phyloP scores from a whole-genome alignment of 2,888 invertebrate genomes.

The Pelosia muscerda region DNA sequence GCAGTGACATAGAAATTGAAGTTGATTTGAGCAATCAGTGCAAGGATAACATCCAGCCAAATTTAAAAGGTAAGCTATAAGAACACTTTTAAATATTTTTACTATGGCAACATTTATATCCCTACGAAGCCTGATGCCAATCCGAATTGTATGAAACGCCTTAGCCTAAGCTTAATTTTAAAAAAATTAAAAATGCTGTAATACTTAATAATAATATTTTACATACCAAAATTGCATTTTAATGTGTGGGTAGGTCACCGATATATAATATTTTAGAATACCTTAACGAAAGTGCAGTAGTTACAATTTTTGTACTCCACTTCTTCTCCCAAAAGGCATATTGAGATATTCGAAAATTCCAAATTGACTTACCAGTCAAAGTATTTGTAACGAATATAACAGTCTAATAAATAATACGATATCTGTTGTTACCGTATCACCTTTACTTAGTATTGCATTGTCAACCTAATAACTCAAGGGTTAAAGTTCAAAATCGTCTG shows the following conservation, averaged over 20 bases:
- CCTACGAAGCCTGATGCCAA: constrained; percentile 62
- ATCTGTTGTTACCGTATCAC: not conserved
- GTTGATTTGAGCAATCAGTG: constrained; percentile 43
- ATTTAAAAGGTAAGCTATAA: constrained; percentile 49
- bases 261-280: constrained; percentile 28
- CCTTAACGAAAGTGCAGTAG: constrained; percentile 17
- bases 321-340: not conserved
- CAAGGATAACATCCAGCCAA: constrained; percentile 44
- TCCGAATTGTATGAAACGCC: constrained; percentile 65
- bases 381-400: not conserved
- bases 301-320: constrained; percentile 16
- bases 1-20: constrained; percentile 35
- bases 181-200: constrained; percentile 65
- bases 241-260: constrained; percentile 33
- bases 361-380: not conserved
- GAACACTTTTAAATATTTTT: constrained; percentile 67
- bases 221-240: constrained; percentile 66
- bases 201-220: constrained; percentile 61
- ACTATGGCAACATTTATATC: constrained; percentile 80
- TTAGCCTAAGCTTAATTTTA: constrained; percentile 72
- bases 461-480: not conserved
- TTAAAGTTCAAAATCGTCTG: not conserved
- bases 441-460: constrained; percentile 1
- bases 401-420: constrained; percentile 1
- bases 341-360: not conserved